Base-by-base conservation (phyloP, 2,888 invertebrate genomes). In the Pristionchus fissidentatus region DNA sequence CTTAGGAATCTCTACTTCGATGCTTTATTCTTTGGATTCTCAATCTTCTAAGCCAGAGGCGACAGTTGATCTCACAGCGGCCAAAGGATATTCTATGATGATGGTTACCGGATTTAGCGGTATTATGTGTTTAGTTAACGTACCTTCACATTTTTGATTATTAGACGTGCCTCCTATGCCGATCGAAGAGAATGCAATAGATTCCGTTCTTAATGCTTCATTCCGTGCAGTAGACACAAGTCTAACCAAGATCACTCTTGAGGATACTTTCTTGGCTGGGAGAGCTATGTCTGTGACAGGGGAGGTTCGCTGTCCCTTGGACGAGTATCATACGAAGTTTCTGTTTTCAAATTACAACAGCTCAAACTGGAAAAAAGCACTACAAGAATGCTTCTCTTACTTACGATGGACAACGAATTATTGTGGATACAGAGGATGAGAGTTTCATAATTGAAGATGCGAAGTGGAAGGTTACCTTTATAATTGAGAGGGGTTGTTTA, bases 51-150 rank as follows among this genome's bases (percentile, higher is more conserved):
- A 49, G 32, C 3, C 29, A 29, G 32, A 46, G 5, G 46, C 46
- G 2, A 81, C 80, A 3, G n/a, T 60, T 35, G 22, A 46, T 46
- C 8, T 62, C 10, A 41, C 1, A 2, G 8, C 43, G 7, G 62
- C 80, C 3, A 60, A 60, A 0, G 80, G 55, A 52, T 35, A 55
- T 15, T 35, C 52, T 3, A 70, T 84, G 78, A 78, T 70, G 66
- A 66, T 84, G 49, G 38, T 70, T 7, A 84, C 80, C 35, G 84
- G 84, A 62, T 84, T 70, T n/a, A n/a, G 41, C 19, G 84, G 84
- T 84, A 46, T 1, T 29, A 5, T 15, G 22, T 49, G 3, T 29
- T 66, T 22, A 8, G n/a, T n/a, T n/a, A 80, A 32, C 4, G 55
- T 19, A 26, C 38, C 4, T 41, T 62, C 5, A 57, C 35, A n/a